Base-by-base conservation (phyloP, 2,113 vertebrate genomes). In the Agapornis roseicollis region DNA sequence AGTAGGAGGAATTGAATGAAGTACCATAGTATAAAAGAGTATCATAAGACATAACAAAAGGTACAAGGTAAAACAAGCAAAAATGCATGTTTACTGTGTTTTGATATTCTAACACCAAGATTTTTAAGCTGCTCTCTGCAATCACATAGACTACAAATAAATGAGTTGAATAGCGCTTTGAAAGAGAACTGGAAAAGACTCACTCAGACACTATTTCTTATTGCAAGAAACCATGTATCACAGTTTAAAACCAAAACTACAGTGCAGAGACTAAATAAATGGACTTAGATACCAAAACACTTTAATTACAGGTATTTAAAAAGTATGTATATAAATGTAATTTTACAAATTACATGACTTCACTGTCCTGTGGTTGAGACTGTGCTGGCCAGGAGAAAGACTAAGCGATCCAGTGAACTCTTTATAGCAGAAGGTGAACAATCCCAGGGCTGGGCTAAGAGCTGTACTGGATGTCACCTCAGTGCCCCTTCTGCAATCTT, bases 331-430 rank as follows among this genome's bases (percentile, higher is more conserved):
- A 66, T 44, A 52, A 11, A 35, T 17, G 14, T 13, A 64, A 14
- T 24, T 71, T 53, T 44, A 20, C 15, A 49, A 77, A 28, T 9
- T 42, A 3, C 6, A n/a, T 1, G 1, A 15, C 9, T 58, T 72
- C 4, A 18, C 24, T 66, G 31, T 39, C 17, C 8, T 2, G 0
- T 42, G 7, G 4, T 23, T 49, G 27, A 72, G 27, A 52, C 11
- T 37, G 5, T 25, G 7, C 13, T 49, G 8, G 28, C 28, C 16
- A 39, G 28, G 6, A 68, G 22, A 19, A 66, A 53, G 9, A 6
- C 0, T 49, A 35, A 55, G 4, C 2, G 5, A 47, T 3, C 1
- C 28, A 46, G 13, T 2, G 60, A 4, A 68, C 5, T 5, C 5
- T 12, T 41, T 46, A 52, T 2, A 56, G 13, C 0, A 1, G n/a